These are phyloP conservation scores for Holothuria glaberrima DNA, from an alignment of 35 echinoderm and acorn worm genomes.

Conservation along the genomic window DNA sequence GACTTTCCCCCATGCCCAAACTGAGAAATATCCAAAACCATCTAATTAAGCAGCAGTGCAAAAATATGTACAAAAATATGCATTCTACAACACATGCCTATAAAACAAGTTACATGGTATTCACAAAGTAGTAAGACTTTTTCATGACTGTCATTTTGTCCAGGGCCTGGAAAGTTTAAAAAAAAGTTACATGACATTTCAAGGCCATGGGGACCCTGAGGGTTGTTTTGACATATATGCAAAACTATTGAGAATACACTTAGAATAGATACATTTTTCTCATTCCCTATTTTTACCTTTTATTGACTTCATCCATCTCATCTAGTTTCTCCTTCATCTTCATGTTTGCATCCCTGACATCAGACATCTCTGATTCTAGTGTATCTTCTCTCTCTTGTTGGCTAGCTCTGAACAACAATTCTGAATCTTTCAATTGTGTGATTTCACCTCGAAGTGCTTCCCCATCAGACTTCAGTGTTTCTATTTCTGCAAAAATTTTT, in stretches of 20 bases:
- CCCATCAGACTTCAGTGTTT: slow-evolving; percentile 16
- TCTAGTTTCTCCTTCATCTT: background rate
- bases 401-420: background rate
- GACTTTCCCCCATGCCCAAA: background rate
- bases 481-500: slow-evolving; percentile 20
- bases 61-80: too few relatives aligned
- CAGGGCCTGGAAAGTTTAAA: too few relatives aligned
- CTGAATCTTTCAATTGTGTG: background rate
- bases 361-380: background rate
- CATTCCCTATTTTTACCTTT: background rate
- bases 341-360: background rate
- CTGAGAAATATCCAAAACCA: background rate
- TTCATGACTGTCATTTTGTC: too few relatives aligned
- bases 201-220: background rate
- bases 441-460: background rate
- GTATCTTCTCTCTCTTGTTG: background rate
- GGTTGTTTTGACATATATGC: too few relatives aligned
- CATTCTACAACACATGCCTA: too few relatives aligned
- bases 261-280: too few relatives aligned
- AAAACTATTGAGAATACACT: too few relatives aligned
- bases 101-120: too few relatives aligned
- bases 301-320: background rate
- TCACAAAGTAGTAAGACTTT: too few relatives aligned
- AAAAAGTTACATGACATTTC: too few relatives aligned
- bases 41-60: too few relatives aligned